Evolutionary conservation across 2,113 vertebrate species (phyloP), one percentile per base, ranked within the genome.

Genomic region (Notothenia coriiceps): DNA sequence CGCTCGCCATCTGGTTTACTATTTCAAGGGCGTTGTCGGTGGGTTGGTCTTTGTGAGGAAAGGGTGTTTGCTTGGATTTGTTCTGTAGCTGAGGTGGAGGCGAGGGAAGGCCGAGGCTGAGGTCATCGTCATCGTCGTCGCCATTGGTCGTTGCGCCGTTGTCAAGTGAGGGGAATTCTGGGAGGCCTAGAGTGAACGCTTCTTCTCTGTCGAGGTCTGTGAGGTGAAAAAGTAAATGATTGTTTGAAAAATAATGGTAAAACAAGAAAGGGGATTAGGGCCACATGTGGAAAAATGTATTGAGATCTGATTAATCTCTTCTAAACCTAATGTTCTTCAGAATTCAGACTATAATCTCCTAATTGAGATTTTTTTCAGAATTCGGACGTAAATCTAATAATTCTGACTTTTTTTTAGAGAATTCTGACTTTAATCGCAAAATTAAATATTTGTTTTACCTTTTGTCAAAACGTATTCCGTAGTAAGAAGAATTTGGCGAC

Each of bases 121-220:
- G 86, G 70, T 95, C 94, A 0, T 95, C 97, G 0, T 95, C 97
- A 0, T 98, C 97, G 0, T 98, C 97, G 0, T 97, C 97, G 0
- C 97, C 96, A 0, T 98, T 98, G 84, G 96, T 98, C 59, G 94
- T 95, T 0, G 22, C n/a, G 33, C 96, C 97, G 0, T 98, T 97
- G 90, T 99, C 97, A 65, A 98, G 83, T 5, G 97, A 98, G n/a
- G 97, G 97, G 79, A 99, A 98, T 78, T 98, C 97, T 55, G 92
- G 90, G 17, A 99, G 96, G 60, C 96, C 97, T 83, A 94, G 93
- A 2, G 94, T 64, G 1, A 99, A 99, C 14, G 90, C 95, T 84
- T 98, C 98, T 71, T 98, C 97, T 2, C 95, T 95, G 88, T 99
- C 97, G 51, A 98, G 95, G 90, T 99, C 98, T 99, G 51, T 69